These are phyloP conservation scores for Minunthozetes semirufus DNA, from an alignment of 2,888 invertebrate species.

Conservation along the genomic window DNA sequence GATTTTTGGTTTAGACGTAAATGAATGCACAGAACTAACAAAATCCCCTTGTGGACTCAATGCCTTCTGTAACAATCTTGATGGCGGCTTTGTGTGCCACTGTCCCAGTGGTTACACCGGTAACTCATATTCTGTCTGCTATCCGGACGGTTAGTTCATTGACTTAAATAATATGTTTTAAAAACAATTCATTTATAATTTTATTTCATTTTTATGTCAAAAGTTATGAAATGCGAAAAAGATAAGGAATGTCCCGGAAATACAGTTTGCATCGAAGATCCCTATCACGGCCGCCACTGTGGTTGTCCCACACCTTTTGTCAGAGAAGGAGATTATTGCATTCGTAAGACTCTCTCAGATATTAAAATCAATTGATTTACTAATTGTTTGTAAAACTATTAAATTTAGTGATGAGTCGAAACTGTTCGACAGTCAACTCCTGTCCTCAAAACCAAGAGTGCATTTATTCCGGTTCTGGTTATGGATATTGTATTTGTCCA, in stretches of 20 bases:
- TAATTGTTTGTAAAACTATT: neutral
- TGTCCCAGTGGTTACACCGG: slow-evolving; percentile 81
- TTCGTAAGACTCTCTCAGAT: slow-evolving; percentile 38
- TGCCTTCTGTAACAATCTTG: slow-evolving; percentile 82
- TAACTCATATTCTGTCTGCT: slow-evolving; percentile 78
- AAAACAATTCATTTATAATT: neutral
- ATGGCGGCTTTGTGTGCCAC: slow-evolving; percentile 86
- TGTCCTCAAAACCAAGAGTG: slow-evolving; percentile 77
- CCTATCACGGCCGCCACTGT: slow-evolving; percentile 41
- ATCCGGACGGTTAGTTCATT: slow-evolving; percentile 55
- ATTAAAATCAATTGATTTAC: neutral
- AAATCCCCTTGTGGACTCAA: slow-evolving; percentile 78
- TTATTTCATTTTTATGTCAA: slow-evolving; percentile 38
- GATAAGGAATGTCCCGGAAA: slow-evolving; percentile 45
- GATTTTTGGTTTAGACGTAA: slow-evolving; percentile 56
- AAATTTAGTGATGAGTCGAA: slow-evolving; percentile 42
- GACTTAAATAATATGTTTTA: too few species aligned
- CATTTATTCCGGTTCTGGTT: slow-evolving; percentile 77
- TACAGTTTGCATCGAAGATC: slow-evolving; percentile 43
- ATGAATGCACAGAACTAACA: slow-evolving; percentile 52
- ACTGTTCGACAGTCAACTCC: slow-evolving; percentile 56
- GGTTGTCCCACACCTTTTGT: slow-evolving; percentile 44
- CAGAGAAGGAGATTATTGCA: slow-evolving; percentile 44
- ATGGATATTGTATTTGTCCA: slow-evolving; percentile 87
- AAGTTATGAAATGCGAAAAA: slow-evolving; percentile 41